Conservation (phyloP, 2,113 vertebrate species). For the Montifringilla adamsi region DNA sequence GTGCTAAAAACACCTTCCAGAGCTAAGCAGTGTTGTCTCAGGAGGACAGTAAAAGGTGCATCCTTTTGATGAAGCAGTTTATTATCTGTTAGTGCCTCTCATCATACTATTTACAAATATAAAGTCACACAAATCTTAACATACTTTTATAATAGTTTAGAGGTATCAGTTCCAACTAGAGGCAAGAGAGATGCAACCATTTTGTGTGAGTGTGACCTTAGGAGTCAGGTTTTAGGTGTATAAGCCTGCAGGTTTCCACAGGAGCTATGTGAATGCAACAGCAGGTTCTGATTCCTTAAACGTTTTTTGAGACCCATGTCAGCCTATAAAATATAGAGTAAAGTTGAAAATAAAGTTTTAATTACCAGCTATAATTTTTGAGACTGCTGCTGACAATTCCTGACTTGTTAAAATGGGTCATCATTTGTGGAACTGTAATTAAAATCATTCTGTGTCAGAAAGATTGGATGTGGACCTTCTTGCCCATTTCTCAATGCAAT, state of each 20-base stretch:
- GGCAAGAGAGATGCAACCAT: background rate
- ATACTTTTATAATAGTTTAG: background rate
- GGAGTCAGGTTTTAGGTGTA: background rate
- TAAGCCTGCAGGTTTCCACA: background rate
- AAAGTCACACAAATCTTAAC: background rate
- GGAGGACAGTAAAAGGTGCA: background rate
- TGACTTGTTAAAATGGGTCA: background rate
- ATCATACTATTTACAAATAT: background rate
- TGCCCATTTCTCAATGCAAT: background rate
- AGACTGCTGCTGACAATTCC: background rate
- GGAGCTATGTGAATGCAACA: background rate
- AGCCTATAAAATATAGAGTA: background rate
- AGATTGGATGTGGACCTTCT: background rate
- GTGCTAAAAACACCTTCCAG: background rate
- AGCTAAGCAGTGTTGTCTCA: background rate
- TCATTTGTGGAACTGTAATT: background rate
- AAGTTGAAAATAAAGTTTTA: slow-evolving; percentile 9
- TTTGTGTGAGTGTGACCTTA: background rate
- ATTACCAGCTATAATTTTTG: background rate
- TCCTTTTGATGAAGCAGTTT: background rate
- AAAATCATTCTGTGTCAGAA: background rate
- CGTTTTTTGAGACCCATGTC: background rate
- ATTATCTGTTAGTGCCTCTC: background rate
- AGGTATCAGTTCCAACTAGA: background rate
- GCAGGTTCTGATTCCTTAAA: background rate